Conservation (phyloP, 2,888 invertebrate species). For the Cephus pulcher region DNA sequence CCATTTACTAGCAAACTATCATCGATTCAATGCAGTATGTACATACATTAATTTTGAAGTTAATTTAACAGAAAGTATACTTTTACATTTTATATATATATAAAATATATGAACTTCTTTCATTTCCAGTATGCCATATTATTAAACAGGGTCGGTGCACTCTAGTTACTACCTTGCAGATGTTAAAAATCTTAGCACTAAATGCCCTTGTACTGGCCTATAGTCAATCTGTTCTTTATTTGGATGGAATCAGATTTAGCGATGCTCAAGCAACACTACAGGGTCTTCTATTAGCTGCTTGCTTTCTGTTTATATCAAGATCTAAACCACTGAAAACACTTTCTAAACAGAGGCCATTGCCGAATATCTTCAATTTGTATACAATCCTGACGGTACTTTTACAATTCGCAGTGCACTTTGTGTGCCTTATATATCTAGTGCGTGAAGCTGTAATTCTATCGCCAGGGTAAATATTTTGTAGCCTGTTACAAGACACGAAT, state of each 20-base stretch:
- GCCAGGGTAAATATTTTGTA: slow-evolving; percentile 71
- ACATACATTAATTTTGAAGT: slow-evolving; percentile 1
- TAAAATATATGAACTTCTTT: neutral
- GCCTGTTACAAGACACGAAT: neutral
- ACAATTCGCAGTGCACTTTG: slow-evolving; percentile 96
- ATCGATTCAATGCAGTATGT: slow-evolving; percentile 93
- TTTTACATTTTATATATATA: neutral
- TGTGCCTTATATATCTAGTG: slow-evolving; percentile 90
- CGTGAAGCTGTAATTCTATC: slow-evolving; percentile 80
- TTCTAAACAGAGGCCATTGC: slow-evolving; percentile 93
- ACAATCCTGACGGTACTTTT: slow-evolving; percentile 94
- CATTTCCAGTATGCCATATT: slow-evolving; percentile 91
- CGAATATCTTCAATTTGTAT: slow-evolving; percentile 98
- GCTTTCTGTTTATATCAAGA: slow-evolving; percentile 97
- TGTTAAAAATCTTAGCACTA: slow-evolving; percentile 99
- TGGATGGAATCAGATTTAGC: slow-evolving; percentile 97
- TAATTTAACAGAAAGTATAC: neutral
- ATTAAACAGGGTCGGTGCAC: slow-evolving; percentile 99
- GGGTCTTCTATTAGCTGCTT: slow-evolving; percentile 93
- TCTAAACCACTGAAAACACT: slow-evolving; percentile 96
- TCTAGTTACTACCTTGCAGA: slow-evolving; percentile 97
- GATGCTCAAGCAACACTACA: slow-evolving; percentile 98
- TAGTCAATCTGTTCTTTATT: slow-evolving; percentile 97
- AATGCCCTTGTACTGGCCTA: slow-evolving; percentile 98
- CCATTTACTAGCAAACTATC: slow-evolving; percentile 98